phyloP scores from a whole-genome alignment of 2,797 vertebrate species.

The Rhabdophis nuchalis region DNA sequence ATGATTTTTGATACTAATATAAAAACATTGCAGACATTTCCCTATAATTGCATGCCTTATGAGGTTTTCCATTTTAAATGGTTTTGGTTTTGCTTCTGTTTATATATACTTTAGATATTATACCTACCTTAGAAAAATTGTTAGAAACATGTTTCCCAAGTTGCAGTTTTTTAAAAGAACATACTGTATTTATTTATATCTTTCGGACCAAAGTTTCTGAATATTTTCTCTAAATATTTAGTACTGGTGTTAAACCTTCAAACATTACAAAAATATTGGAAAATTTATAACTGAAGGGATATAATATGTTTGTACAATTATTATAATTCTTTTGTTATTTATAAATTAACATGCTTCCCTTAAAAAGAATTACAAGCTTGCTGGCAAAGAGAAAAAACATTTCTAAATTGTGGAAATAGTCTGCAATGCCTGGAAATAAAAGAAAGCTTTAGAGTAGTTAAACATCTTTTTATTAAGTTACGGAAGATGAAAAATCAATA shows the following conservation, averaged over 20 bases:
- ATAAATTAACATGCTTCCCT: neutral
- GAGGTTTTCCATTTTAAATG: neutral
- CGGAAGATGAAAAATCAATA: conserved; percentile 74
- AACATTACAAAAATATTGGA: conserved; percentile 26
- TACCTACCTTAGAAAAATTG: neutral
- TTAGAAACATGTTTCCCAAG: neutral
- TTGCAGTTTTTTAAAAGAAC: neutral
- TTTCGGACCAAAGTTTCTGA: neutral
- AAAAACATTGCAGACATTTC: neutral
- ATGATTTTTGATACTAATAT: neutral
- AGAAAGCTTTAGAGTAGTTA: conserved; percentile 60
- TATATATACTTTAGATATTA: neutral
- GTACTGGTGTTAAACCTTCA: neutral
- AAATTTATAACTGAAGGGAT: neutral
- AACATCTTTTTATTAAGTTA: conserved; percentile 74
- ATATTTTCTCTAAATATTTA: neutral
- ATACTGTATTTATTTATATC: neutral
- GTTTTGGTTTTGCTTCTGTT: neutral
- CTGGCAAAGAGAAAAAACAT: neutral
- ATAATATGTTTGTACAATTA: neutral
- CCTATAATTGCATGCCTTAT: neutral
- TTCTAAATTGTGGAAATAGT: conserved; percentile 27
- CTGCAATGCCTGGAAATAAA: conserved; percentile 59
- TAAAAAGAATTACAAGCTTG: neutral
- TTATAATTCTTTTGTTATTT: neutral